Evolutionary conservation across 2,113 vertebrate genomes (phyloP).

Genomic region (Rhea pennata): DNA sequence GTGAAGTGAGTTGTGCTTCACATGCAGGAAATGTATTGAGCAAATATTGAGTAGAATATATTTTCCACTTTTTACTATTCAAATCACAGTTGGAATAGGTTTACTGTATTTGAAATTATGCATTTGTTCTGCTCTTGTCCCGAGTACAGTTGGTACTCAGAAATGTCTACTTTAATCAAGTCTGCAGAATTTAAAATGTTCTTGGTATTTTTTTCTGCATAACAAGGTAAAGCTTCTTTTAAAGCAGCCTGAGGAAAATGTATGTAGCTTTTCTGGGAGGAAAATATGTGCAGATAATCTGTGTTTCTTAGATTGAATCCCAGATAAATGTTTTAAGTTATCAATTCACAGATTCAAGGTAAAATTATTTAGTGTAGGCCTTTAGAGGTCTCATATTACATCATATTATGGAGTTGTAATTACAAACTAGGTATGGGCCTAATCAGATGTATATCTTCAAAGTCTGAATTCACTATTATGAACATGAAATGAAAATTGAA

Average conservation of each 20-base stretch:
- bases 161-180: conserved; percentile 2
- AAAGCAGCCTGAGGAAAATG: background rate
- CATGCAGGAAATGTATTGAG: background rate
- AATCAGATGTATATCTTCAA: background rate
- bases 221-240: background rate
- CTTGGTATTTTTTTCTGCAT: background rate
- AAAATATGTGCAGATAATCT: background rate
- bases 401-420: background rate
- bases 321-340: background rate
- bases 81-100: background rate
- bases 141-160: background rate
- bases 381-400: background rate
- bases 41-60: background rate
- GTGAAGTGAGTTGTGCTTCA: background rate
- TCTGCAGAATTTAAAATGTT: background rate
- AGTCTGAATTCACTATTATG: background rate
- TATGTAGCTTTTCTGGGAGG: background rate
- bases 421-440: background rate
- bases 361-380: background rate
- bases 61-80: background rate
- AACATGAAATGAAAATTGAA: background rate
- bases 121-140: background rate
- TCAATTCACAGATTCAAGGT: background rate
- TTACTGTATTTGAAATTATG: background rate
- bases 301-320: background rate